A percentile compares a stretch with the other conserved stretches of the same genome.
phyloP scores from a whole-genome alignment of 1,140 invertebrate species.

The Aphaenogaster floridana region DNA sequence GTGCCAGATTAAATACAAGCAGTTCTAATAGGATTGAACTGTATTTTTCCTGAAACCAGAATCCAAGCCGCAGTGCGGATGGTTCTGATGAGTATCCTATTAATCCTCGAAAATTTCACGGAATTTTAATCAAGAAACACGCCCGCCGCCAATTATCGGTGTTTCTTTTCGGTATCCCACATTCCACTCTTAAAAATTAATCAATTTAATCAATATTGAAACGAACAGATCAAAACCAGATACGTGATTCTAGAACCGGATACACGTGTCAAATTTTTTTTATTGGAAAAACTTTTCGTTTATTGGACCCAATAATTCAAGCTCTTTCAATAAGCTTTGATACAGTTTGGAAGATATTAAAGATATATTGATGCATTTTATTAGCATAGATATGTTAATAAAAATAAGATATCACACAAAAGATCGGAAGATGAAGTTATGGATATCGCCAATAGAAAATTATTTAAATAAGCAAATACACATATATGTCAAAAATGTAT shows the following conservation, averaged over 20 bases:
- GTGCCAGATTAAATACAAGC: slow-evolving; percentile 57
- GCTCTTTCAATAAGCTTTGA: neutral
- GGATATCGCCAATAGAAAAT: neutral
- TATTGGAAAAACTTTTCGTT: neutral
- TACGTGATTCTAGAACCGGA: slow-evolving; percentile 19
- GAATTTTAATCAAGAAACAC: slow-evolving; percentile 73
- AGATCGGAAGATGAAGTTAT: neutral
- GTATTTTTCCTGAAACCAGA: neutral
- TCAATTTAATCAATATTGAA: slow-evolving; percentile 59
- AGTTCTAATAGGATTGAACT: slow-evolving; percentile 22
- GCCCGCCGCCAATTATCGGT: slow-evolving; percentile 61
- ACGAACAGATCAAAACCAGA: neutral
- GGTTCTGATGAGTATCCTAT: slow-evolving; percentile 26
- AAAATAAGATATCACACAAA: neutral
- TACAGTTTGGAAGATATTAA: neutral
- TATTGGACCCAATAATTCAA: neutral
- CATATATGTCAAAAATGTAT: neutral
- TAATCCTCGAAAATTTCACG: slow-evolving; percentile 38
- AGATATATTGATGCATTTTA: neutral
- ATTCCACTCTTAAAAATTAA: slow-evolving; percentile 49
- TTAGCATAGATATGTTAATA: neutral
- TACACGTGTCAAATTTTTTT: neutral
- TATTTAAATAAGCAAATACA: neutral
- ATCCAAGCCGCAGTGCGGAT: slow-evolving; percentile 5
- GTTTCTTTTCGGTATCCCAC: slow-evolving; percentile 28